phyloP scores from a whole-genome alignment of 2,113 vertebrate genomes.

The Petrocephalus microphthalmus region DNA sequence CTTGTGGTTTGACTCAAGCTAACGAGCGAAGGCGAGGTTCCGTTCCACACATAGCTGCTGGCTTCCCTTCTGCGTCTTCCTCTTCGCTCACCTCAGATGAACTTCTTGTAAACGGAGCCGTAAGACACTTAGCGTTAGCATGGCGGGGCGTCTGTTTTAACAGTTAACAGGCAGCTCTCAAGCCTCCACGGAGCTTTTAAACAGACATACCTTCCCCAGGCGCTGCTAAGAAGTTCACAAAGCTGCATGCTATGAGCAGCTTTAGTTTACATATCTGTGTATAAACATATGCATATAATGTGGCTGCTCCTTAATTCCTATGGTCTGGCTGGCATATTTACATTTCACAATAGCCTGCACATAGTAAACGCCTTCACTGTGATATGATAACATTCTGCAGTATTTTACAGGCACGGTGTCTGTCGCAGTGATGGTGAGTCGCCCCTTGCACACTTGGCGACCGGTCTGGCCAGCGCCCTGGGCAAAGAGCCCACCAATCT shows the following conservation, averaged over 20 bases:
- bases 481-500: neutral
- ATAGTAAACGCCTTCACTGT: neutral
- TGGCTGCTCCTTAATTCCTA: neutral
- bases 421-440: neutral
- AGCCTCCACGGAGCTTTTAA: neutral
- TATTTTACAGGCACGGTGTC: neutral
- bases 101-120: neutral
- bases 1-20: neutral
- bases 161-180: neutral
- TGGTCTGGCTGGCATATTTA: neutral
- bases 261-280: neutral
- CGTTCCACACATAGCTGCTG: neutral
- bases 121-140: neutral
- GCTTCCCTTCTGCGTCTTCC: slow-evolving; percentile 14
- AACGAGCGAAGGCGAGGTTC: neutral
- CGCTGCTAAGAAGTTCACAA: neutral
- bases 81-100: slow-evolving; percentile 34
- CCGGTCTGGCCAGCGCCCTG: neutral
- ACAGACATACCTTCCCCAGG: neutral
- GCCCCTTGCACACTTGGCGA: neutral
- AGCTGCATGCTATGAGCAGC: neutral
- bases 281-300: neutral
- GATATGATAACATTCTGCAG: neutral
- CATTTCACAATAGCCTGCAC: neutral
- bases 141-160: neutral